Evolutionary conservation across 1,140 invertebrate species (phyloP), one percentile per base, ranked within the genome.

Genomic region (Apis mellifera): DNA sequence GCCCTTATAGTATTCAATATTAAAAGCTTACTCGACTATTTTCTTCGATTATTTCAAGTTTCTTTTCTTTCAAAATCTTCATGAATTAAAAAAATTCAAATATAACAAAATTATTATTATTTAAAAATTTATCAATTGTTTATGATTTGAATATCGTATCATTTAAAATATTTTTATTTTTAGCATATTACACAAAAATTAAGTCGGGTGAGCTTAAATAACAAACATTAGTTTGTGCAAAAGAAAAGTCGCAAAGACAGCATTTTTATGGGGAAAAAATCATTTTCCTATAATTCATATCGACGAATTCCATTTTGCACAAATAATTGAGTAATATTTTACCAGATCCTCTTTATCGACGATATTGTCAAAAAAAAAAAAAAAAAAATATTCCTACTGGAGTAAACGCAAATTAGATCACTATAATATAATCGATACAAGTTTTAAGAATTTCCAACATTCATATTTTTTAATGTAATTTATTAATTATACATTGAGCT

Each of bases 311-410:
- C 66, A 66, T 57, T 88, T 86, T 86, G 86, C 84, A 84, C 86
- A 88, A 78, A 78, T 88, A 75, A 42, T 64, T 26, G 64, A 81
- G 15, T 78, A 84, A 86, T 50, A 52, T 86, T 83, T 89, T 89
- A 89, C 84, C 74, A 91, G 90, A 92, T 93, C 90, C 91, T 90
- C 91, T 90, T 91, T 87, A 72, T 83, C 82, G 71, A 91, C 85
- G 84, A 90, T 89, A 86, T 84, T 91, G 80, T 91, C 85, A 88
- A 87, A 82, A 66, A 26, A 55, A 59, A 59, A 48, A 57, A 55
- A 50, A 57, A 64, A 62, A 23, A 21, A 78, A 88, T 92, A 92
- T 91, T 92, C 89, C 90, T 92, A 92, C 85, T 83, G 66, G 78
- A 91, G 84, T 83, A 91, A 32, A 89, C 70, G 77, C 72, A 71